Evolutionary conservation across 2,113 vertebrate genomes (phyloP).

Genomic region (Zapornia atra): DNA sequence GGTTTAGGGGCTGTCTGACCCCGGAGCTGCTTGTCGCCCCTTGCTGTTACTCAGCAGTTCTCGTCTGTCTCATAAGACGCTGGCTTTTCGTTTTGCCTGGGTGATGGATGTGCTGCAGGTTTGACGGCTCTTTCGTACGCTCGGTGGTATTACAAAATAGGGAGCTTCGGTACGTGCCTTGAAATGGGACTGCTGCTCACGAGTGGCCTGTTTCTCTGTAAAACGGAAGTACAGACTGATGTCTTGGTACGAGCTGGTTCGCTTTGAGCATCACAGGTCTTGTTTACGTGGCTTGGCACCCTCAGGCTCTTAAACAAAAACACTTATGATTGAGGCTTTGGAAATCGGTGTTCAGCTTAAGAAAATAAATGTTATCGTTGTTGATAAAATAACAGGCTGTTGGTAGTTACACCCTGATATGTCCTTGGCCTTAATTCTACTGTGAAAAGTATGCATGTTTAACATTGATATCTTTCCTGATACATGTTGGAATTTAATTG

Average conservation of each 20-base stretch:
- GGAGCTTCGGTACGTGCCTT: neutral
- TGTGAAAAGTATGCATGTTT: neutral
- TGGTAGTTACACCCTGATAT: constrained; percentile 1
- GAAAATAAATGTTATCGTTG: constrained; percentile 11
- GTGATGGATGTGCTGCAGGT: neutral
- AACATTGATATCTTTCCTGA: neutral
- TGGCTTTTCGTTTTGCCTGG: neutral
- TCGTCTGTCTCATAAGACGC: neutral
- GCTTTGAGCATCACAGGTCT: neutral
- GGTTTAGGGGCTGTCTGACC: neutral
- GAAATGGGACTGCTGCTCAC: neutral
- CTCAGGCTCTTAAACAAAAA: neutral
- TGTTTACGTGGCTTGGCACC: neutral
- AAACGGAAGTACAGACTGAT: neutral
- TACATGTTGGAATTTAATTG: neutral
- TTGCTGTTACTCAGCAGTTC: neutral
- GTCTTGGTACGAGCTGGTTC: neutral
- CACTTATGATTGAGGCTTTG: neutral
- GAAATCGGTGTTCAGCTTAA: neutral
- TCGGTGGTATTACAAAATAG: neutral
- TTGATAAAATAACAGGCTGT: neutral
- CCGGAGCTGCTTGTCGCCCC: neutral
- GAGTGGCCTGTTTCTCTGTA: neutral
- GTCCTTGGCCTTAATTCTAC: constrained; percentile 3
- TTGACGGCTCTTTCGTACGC: fast-evolving